phyloP scores from a whole-genome alignment of 2,797 vertebrate species.

The Lemur catta region DNA sequence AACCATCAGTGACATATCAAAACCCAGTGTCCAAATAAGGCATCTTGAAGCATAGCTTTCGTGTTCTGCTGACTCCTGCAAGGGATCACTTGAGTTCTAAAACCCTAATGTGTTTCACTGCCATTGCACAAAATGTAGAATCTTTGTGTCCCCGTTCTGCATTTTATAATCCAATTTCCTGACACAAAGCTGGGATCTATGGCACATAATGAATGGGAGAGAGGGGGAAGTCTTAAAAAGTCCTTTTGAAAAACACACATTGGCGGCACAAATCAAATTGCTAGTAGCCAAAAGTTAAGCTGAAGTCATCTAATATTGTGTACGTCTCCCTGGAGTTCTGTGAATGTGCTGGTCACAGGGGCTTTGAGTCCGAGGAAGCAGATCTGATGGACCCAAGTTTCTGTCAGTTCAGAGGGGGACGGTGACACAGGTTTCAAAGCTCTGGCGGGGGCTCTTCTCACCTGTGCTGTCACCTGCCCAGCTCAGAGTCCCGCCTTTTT shows the following conservation, averaged over 20 bases:
- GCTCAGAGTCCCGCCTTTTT: neutral
- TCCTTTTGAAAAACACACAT: neutral
- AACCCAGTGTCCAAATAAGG: constrained; percentile 56
- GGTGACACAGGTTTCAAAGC: neutral
- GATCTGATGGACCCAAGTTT: neutral
- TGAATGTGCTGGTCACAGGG: neutral
- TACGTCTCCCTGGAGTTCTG: neutral
- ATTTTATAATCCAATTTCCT: neutral
- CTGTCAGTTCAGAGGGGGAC: neutral
- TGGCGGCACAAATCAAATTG: neutral
- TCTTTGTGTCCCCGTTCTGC: neutral
- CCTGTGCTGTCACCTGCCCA: neutral
- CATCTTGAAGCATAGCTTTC: neutral
- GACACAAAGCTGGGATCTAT: neutral
- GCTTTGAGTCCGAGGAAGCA: neutral
- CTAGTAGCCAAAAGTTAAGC: neutral
- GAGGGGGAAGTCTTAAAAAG: neutral
- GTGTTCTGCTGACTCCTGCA: neutral
- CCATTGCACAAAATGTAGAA: neutral
- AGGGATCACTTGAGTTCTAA: neutral
- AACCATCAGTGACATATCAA: constrained; percentile 16
- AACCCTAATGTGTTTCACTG: neutral
- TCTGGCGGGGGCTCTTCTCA: neutral
- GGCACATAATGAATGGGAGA: neutral
- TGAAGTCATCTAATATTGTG: neutral